These are phyloP conservation scores for Paramuricea clavata DNA, from an alignment of 92 coral and sea anemone genomes.

Conservation along the genomic window DNA sequence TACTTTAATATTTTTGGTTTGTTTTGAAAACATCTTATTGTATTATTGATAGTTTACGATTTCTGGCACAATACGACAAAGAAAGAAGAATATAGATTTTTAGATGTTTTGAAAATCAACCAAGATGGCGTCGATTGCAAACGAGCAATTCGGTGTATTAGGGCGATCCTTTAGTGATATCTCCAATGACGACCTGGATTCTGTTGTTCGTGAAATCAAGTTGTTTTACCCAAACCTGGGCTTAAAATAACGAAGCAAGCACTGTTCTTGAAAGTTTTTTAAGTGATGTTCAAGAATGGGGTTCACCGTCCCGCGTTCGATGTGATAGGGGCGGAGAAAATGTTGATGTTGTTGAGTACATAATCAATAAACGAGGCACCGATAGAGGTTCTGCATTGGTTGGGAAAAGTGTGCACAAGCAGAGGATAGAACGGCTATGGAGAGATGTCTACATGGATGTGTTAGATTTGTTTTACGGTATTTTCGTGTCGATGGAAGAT, in stretches of 20 bases:
- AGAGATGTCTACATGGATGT: slow-evolving; percentile 15
- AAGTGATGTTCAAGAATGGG: slow-evolving; percentile 41
- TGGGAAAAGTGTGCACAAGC: not conserved
- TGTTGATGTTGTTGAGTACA: not conserved
- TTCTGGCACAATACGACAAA: too few species aligned
- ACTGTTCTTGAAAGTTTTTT: slow-evolving; percentile 56
- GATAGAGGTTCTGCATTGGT: not conserved
- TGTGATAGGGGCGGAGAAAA: not conserved
- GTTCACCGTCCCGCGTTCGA: slow-evolving; percentile 1
- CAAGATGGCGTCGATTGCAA: too few species aligned
- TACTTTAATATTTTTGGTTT: too few species aligned
- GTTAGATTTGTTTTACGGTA: not conserved
- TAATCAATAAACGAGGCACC: not conserved
- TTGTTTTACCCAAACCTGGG: slow-evolving; percentile 58
- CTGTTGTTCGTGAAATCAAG: slow-evolving; percentile 50
- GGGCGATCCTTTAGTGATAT: slow-evolving; percentile 62
- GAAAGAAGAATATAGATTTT: too few species aligned
- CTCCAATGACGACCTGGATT: slow-evolving; percentile 59
- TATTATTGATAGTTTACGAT: too few species aligned
- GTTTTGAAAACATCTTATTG: too few species aligned
- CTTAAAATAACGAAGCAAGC: slow-evolving; percentile 65
- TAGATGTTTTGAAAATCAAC: too few species aligned
- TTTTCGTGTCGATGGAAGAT: slow-evolving; percentile 12
- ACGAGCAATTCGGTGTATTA: slow-evolving; percentile 60
- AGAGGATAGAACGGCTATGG: not conserved